phyloP scores from a whole-genome alignment of 1,140 invertebrate genomes.

The Cephus cinctus region DNA sequence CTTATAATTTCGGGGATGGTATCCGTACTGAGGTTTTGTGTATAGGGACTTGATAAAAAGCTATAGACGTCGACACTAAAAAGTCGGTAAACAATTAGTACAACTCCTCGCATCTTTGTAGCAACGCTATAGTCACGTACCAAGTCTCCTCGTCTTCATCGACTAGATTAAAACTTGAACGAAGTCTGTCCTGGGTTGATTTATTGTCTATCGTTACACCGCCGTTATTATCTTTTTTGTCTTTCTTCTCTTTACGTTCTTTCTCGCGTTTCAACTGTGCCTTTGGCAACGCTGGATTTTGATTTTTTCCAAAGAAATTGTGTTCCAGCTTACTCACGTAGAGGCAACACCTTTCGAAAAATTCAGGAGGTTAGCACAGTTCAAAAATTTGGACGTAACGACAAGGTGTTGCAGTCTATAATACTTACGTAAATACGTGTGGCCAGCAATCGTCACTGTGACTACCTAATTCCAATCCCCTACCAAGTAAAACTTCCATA shows the following conservation, averaged over 20 bases:
- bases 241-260: constrained; percentile 51
- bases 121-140: too few relatives aligned
- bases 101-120: too few relatives aligned
- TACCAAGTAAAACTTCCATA: constrained; percentile 79
- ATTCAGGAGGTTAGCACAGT: not conserved
- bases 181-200: constrained; percentile 47
- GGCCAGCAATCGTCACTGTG: constrained; percentile 91
- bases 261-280: constrained; percentile 50
- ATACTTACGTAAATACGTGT: constrained; percentile 83
- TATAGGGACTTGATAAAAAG: constrained; percentile 70
- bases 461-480: constrained; percentile 85
- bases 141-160: constrained; percentile 78
- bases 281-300: constrained; percentile 53
- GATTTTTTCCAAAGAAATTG: constrained; percentile 73
- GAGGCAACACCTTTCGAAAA: constrained; percentile 66
- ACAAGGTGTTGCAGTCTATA: too few relatives aligned
- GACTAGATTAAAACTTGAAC: constrained; percentile 58
- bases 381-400: not conserved
- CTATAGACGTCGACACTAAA: constrained; percentile 78
- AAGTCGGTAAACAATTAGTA: constrained; percentile 25
- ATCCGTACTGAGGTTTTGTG: constrained; percentile 62
- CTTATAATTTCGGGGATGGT: constrained; percentile 66
- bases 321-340: constrained; percentile 89
- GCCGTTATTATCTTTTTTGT: constrained; percentile 48
- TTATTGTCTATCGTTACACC: constrained; percentile 40